Evolutionary conservation across 1,140 invertebrate genomes (phyloP), one percentile per base, ranked within the genome.

Genomic region (Brachionus angularis): DNA sequence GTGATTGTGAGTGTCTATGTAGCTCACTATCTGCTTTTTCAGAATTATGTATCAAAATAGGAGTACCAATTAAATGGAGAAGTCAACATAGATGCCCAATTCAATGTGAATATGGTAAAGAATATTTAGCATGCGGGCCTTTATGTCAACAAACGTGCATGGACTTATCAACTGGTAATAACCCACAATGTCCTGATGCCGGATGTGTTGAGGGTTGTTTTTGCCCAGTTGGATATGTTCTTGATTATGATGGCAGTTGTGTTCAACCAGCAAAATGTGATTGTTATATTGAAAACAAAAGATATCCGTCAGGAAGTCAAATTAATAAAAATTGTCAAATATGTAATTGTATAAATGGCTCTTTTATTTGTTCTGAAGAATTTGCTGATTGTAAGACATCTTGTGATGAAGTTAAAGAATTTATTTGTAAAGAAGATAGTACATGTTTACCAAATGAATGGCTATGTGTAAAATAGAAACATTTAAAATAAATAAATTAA

Each of bases 1-100:
- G 87, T 0, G 91, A 93, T 78, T 95, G 91, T 77, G 88, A 89
- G 69, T 95, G 91, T 80, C 79, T 92, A 0, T 94, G 91, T 78
- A 91, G 91, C 1, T 88, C 91, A 0, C 81, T 94, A 14, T 88
- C 90, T 0, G 87, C 89, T 3, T 93, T 93, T 79, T 89, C 89
- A 18, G 86, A 91, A 74, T 86, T 87, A 75, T 94, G 91, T 77
- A 87, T 86, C 49, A 74, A 76, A 23, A 71, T 86, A 46, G 82
- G 80, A 18, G 72, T 79, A 12, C 84, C 85, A 5, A 85, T 93
- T 8, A 86, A 87, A 73, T 94, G 91, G 91, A 80, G 91, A 61
- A 85, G 85, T 1, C 88, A 89, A 75, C 83, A 88, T 36, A 80
- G 90, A 12, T 94, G 91, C 76, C 89, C 90, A 1, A 88, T 93